A percentile compares a stretch with the other conserved stretches of the same genome.
Evolutionary conservation across 2,797 vertebrate species (phyloP).

Genomic region (Rhinogobio ventralis): DNA sequence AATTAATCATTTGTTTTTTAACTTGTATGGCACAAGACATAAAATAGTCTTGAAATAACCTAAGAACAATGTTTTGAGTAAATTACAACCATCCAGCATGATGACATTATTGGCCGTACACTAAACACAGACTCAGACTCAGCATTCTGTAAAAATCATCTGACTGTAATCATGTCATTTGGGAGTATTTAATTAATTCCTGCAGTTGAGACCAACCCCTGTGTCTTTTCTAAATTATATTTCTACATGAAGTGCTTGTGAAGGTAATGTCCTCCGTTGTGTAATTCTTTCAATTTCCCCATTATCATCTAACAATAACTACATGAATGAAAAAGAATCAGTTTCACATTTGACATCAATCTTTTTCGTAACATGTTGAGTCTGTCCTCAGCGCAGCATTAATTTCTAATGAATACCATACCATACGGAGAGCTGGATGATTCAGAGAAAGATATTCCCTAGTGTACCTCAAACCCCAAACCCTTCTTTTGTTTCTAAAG

Average conservation of each 20-base stretch:
- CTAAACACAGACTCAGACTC: slow-evolving; percentile 23
- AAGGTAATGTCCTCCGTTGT: slow-evolving; percentile 29
- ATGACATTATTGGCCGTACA: slow-evolving; percentile 12
- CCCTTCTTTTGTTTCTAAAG: slow-evolving; percentile 38
- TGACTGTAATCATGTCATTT: slow-evolving; percentile 51
- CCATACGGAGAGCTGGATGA: slow-evolving; percentile 23
- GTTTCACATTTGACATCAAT: slow-evolving; percentile 34
- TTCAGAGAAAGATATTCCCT: slow-evolving; percentile 57
- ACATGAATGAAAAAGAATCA: slow-evolving; percentile 3
- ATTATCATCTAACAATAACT: slow-evolving; percentile 12
- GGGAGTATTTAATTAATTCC: slow-evolving; percentile 49
- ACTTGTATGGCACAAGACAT: neutral
- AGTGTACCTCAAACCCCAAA: slow-evolving; percentile 27
- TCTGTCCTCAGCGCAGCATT: neutral
- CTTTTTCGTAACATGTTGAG: slow-evolving; percentile 15
- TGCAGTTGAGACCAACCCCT: slow-evolving; percentile 41
- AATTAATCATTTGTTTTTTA: neutral
- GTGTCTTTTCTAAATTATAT: slow-evolving; percentile 50
- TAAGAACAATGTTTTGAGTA: neutral
- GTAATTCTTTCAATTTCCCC: neutral
- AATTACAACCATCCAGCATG: slow-evolving; percentile 33
- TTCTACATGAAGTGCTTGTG: slow-evolving; percentile 21
- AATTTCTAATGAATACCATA: slow-evolving; percentile 53
- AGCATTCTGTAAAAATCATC: slow-evolving; percentile 46
- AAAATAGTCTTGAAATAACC: slow-evolving; percentile 5